Percentiles rank a stretch among this genome's conserved stretches.
Evolutionary conservation across 2,113 vertebrate species (phyloP).

Genomic region (Tyto alba): DNA sequence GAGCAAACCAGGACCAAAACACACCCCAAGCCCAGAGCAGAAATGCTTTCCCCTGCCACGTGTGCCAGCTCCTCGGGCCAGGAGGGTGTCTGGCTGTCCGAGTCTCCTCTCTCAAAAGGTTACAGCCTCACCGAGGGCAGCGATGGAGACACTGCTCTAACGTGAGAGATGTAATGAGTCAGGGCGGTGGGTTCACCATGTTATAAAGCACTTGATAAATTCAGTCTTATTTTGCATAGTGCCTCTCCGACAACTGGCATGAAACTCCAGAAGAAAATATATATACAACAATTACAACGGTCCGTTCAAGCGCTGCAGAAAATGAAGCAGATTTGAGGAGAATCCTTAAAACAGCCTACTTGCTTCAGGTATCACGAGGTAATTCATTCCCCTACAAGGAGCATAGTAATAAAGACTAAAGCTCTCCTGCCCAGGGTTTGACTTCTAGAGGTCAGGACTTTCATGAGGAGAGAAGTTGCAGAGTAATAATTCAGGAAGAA

Average conservation of each 20-base stretch:
- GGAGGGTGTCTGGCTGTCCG: neutral
- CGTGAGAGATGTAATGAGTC: neutral
- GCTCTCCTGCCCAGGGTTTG: neutral
- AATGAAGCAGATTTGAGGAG: conserved; percentile 29
- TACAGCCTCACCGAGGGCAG: neutral
- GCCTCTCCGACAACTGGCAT: neutral
- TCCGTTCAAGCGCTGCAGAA: neutral
- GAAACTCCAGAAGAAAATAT: neutral
- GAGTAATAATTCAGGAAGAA: neutral
- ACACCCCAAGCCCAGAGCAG: neutral
- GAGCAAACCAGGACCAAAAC: neutral
- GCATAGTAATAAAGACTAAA: neutral
- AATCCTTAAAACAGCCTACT: neutral
- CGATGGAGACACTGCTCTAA: neutral
- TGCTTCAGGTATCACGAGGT: neutral
- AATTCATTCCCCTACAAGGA: conserved; percentile 8
- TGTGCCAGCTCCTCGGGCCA: neutral
- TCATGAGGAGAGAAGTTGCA: neutral
- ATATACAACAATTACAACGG: neutral
- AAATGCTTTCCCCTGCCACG: neutral
- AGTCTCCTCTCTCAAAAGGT: neutral
- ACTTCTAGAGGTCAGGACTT: conserved; percentile 5
- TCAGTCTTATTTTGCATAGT: neutral
- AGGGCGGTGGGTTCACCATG: neutral
- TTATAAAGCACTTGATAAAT: neutral